A percentile compares a stretch with the other conserved stretches of the same genome.
phyloP scores from a whole-genome alignment of 30 jellyfish, hydroid and myxozoan species.

The Hydra vulgaris region DNA sequence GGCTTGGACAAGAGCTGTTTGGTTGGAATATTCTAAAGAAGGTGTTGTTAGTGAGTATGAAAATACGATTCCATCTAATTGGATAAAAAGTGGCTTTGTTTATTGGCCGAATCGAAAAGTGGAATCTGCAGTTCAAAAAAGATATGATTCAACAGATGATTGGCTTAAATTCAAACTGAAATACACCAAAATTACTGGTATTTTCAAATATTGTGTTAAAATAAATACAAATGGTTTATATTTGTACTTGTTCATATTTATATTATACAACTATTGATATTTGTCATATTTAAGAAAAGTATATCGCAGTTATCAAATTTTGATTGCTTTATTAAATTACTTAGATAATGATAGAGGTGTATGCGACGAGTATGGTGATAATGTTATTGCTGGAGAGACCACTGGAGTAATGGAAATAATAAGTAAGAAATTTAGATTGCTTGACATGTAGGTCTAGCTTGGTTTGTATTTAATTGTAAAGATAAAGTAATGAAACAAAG shows the following conservation, averaged over 20 bases:
- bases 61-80: neutral
- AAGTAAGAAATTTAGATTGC: neutral
- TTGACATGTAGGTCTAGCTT: neutral
- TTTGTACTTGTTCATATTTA: neutral
- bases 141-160: neutral
- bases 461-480: neutral
- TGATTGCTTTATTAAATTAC: neutral
- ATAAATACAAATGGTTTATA: neutral
- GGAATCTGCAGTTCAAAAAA: neutral
- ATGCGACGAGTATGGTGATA: neutral
- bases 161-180: neutral
- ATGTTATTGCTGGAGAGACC: neutral
- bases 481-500: neutral
- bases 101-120: conserved; percentile 1
- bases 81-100: neutral
- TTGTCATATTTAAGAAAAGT: no score
- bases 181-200: neutral
- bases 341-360: neutral
- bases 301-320: no score
- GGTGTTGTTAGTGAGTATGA: neutral
- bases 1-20: neutral
- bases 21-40: neutral
- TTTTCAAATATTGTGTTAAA: neutral
- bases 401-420: neutral
- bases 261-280: neutral